Evolutionary conservation across 2,888 invertebrate species (phyloP).

Genomic region (Parelbella ahira): DNA sequence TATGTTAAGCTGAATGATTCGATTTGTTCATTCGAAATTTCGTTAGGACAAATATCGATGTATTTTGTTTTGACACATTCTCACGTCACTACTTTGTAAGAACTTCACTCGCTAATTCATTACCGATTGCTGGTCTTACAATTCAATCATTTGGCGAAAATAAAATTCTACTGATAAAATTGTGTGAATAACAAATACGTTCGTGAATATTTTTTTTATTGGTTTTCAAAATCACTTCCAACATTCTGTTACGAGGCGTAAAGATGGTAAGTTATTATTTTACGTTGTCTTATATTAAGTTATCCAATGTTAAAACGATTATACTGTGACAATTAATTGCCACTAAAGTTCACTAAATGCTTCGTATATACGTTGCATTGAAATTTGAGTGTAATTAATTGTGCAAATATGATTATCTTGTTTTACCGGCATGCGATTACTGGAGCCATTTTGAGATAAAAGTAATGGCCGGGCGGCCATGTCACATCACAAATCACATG

Average conservation of each 20-base stretch:
- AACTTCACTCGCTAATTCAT: no score
- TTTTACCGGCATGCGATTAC: constrained; percentile 50
- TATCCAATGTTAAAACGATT: constrained; percentile 2
- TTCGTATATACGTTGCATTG: no score
- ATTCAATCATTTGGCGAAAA: constrained; percentile 2
- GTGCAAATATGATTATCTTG: no score
- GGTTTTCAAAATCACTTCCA: constrained; percentile 11
- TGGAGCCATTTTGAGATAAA: constrained; percentile 66
- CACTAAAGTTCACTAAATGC: no score
- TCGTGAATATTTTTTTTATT: not conserved
- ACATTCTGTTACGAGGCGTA: constrained; percentile 18
- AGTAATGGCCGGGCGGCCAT: constrained; percentile 67
- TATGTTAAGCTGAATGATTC: no score
- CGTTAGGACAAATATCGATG: no score
- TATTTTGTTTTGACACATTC: no score
- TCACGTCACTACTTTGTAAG: no score
- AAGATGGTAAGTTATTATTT: constrained; percentile 31
- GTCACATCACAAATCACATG: constrained; percentile 56
- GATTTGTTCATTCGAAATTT: no score
- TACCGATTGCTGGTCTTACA: no score
- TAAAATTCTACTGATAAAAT: constrained; percentile 5
- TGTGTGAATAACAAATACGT: not conserved
- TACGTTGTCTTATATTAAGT: constrained; percentile 1
- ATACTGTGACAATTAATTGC: no score
- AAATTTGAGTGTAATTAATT: no score